Conservation (phyloP, 1,140 invertebrate genomes). For the Heliconius nattereri region DNA sequence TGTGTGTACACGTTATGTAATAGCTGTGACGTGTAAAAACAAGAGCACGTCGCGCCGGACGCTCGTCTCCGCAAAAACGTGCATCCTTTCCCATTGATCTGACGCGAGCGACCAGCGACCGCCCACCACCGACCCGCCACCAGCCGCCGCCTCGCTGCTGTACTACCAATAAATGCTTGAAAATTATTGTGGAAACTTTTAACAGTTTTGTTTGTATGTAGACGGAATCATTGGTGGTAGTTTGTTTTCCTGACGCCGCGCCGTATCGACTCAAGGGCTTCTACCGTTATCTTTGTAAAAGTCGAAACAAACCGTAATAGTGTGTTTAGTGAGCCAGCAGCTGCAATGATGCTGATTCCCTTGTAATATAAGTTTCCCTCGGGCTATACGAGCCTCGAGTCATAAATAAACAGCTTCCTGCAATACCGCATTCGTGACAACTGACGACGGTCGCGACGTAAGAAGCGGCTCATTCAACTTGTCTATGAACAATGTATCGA, state of each 20-base stretch:
- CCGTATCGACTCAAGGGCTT: neutral
- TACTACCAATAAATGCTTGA: too few species aligned
- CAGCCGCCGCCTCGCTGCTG: neutral
- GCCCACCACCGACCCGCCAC: neutral
- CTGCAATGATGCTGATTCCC: neutral
- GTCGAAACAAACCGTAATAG: neutral
- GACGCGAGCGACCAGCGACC: conserved; percentile 5
- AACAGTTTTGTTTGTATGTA: too few species aligned
- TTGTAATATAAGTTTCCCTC: conserved; percentile 11
- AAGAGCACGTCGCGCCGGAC: conserved; percentile 37
- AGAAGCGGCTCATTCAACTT: conserved; percentile 21
- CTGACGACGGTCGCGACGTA: neutral
- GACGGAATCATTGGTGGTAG: neutral
- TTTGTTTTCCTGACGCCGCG: neutral
- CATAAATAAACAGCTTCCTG: conserved; percentile 24
- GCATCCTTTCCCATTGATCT: conserved; percentile 51
- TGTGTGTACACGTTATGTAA: conserved; percentile 45
- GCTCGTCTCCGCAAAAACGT: conserved; percentile 43
- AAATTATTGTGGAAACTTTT: too few species aligned
- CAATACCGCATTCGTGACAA: conserved; percentile 16
- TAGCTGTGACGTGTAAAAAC: conserved; percentile 52
- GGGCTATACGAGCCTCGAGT: neutral
- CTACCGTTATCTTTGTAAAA: neutral
- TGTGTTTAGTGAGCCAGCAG: neutral
- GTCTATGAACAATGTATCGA: conserved; percentile 26